phyloP scores from a whole-genome alignment of 2,888 invertebrate species.

The Keiferia lycopersicella region DNA sequence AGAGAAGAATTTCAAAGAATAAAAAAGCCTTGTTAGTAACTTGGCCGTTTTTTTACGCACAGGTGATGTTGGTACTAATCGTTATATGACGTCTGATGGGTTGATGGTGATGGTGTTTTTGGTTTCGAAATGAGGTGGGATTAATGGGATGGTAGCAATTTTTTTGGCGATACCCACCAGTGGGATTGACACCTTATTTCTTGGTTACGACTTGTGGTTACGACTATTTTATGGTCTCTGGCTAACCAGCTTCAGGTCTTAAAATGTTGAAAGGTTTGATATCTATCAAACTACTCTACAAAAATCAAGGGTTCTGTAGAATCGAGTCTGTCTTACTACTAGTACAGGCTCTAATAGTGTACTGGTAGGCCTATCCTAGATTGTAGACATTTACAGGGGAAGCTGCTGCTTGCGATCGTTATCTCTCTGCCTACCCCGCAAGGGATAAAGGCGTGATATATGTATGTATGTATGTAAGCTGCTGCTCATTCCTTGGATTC shows the following conservation, averaged over 20 bases:
- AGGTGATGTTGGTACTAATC: slow-evolving; percentile 61
- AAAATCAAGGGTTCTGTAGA: too few relatives aligned
- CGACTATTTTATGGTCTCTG: slow-evolving; percentile 11
- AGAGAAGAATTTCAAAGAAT: slow-evolving; percentile 35
- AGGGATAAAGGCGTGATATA: too few relatives aligned
- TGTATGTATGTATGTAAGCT: too few relatives aligned
- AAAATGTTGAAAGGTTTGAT: neutral
- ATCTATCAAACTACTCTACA: too few relatives aligned
- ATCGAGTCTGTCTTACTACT: too few relatives aligned
- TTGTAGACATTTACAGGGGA: too few relatives aligned
- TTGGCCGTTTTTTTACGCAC: slow-evolving; percentile 53
- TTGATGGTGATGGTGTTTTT: slow-evolving; percentile 46
- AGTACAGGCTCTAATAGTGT: too few relatives aligned
- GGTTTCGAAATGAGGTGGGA: slow-evolving; percentile 17
- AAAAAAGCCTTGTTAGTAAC: slow-evolving; percentile 71
- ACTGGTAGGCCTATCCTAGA: too few relatives aligned
- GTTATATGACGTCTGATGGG: slow-evolving; percentile 71
- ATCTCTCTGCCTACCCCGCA: too few relatives aligned
- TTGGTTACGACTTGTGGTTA: slow-evolving; percentile 3
- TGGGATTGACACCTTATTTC: slow-evolving; percentile 15
- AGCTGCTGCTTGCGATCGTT: too few relatives aligned
- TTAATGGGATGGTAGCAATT: slow-evolving; percentile 16
- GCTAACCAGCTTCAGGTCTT: neutral
- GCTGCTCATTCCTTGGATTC: too few relatives aligned
- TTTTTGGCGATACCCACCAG: neutral